Conservation (phyloP, 2,113 vertebrate genomes). For the Percina caprodes region DNA sequence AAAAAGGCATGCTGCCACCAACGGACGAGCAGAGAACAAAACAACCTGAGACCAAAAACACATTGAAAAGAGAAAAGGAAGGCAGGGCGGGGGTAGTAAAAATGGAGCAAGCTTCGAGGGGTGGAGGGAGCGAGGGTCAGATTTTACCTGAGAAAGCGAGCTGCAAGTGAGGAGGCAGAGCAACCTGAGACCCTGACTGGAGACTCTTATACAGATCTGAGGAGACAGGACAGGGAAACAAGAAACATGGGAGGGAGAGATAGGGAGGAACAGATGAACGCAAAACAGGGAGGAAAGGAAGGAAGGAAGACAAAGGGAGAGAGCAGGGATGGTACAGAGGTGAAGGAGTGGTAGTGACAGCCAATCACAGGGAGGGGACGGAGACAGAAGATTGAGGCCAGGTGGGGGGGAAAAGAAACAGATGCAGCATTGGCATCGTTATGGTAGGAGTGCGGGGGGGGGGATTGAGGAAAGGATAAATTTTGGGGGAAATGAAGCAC, state of each 20-base stretch:
- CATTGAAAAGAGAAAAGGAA: not conserved
- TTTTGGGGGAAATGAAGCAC: conserved; percentile 58
- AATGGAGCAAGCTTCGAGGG: too few species aligned
- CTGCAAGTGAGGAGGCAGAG: conserved; percentile 96
- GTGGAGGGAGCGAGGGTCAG: conserved; percentile 10
- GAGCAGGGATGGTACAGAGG: not conserved
- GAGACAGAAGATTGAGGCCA: not conserved
- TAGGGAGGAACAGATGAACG: too few species aligned
- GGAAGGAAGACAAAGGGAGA: too few species aligned
- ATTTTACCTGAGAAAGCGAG: conserved; percentile 96
- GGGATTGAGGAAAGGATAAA: too few species aligned
- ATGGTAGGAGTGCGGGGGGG: not conserved
- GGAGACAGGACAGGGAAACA: conserved; percentile 75
- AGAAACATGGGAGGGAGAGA: conserved; percentile 35
- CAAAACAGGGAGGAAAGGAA: conserved; percentile 1
- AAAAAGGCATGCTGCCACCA: conserved; percentile 57
- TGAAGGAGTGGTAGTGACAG: conserved; percentile 6
- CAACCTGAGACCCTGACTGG: too few species aligned
- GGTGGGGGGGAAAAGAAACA: not conserved
- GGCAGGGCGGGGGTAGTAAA: too few species aligned
- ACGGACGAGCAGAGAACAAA: conserved; percentile 57
- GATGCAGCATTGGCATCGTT: not conserved
- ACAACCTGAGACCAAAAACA: conserved; percentile 38
- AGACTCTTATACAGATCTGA: conserved; percentile 99
- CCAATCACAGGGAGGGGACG: conserved; percentile 28